These are phyloP conservation scores for Neodiprion virginianus DNA, from an alignment of 1,140 invertebrate species.

Conservation along the genomic window DNA sequence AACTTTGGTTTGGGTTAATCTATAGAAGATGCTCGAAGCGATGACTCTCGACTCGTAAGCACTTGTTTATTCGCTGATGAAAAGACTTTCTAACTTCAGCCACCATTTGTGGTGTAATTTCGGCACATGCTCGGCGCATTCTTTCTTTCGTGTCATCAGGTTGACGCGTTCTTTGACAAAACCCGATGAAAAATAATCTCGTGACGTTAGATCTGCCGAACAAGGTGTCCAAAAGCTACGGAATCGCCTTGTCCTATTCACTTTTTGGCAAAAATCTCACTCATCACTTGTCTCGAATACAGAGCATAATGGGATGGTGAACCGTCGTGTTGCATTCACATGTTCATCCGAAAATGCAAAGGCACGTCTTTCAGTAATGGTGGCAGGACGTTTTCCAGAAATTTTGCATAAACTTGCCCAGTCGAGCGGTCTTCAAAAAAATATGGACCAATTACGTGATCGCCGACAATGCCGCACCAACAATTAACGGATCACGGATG, in stretches of 20 bases:
- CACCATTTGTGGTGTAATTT: no score
- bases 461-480: constrained; percentile 18
- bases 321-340: background rate
- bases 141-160: no score
- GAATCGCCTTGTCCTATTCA: constrained; percentile 33
- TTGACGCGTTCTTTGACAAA: constrained; percentile 18
- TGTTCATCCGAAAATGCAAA: constrained; percentile 11
- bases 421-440: constrained; percentile 18
- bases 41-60: no score
- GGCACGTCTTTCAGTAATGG: constrained; percentile 33
- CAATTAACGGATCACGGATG: constrained; percentile 19
- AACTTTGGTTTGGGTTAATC: constrained; percentile 8
- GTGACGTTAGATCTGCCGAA: constrained; percentile 39
- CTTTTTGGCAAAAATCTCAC: constrained; percentile 13
- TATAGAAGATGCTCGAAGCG: constrained; percentile 16
- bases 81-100: no score
- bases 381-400: constrained; percentile 33
- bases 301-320: no score
- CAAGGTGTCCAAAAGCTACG: constrained; percentile 33
- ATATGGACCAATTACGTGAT: constrained; percentile 22
- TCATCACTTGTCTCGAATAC: constrained; percentile 15
- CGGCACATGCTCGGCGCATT: background rate
- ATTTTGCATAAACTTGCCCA: constrained; percentile 17
- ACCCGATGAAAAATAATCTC: constrained; percentile 18
- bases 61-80: no score